These are phyloP conservation scores for Acanthosepion esculentum DNA, from an alignment of 2,888 invertebrate genomes.

Conservation along the genomic window DNA sequence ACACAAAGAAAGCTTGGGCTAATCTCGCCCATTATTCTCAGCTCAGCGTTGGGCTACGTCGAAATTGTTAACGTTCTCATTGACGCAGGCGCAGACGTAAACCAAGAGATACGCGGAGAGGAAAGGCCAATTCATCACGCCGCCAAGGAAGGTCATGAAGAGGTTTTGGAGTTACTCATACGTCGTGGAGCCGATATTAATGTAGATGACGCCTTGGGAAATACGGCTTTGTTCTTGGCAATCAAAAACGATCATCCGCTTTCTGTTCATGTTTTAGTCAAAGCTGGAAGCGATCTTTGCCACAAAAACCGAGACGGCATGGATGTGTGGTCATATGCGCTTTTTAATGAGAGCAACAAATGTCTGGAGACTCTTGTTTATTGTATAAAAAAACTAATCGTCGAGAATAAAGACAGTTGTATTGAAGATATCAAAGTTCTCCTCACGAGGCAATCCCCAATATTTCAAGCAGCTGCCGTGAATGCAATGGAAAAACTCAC, in stretches of 20 bases:
- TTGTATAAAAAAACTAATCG: not conserved
- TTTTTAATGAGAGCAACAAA: slow-evolving; percentile 60
- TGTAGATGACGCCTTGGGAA: slow-evolving; percentile 68
- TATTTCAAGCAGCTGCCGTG: slow-evolving; percentile 61
- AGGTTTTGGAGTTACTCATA: slow-evolving; percentile 66
- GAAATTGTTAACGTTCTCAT: slow-evolving; percentile 59
- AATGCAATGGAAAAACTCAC: slow-evolving; percentile 66
- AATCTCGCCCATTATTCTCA: slow-evolving; percentile 70
- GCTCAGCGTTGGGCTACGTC: slow-evolving; percentile 69
- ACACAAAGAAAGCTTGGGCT: slow-evolving; percentile 69
- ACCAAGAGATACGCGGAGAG: slow-evolving; percentile 67
- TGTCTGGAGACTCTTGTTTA: slow-evolving; percentile 59
- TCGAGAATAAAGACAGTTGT: not conserved
- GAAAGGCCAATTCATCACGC: slow-evolving; percentile 74
- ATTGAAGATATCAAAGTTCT: slow-evolving; percentile 44
- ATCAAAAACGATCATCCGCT: slow-evolving; percentile 64
- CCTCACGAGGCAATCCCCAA: slow-evolving; percentile 56
- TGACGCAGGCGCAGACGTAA: slow-evolving; percentile 64
- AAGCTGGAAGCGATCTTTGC: slow-evolving; percentile 60
- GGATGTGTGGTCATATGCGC: slow-evolving; percentile 69
- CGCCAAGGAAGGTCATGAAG: slow-evolving; percentile 70
- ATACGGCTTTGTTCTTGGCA: slow-evolving; percentile 70
- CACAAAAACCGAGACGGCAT: slow-evolving; percentile 68
- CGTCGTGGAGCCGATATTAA: slow-evolving; percentile 68
- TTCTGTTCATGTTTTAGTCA: slow-evolving; percentile 63